phyloP scores from a whole-genome alignment of 2,113 vertebrate species.

The Gymnarchus niloticus region DNA sequence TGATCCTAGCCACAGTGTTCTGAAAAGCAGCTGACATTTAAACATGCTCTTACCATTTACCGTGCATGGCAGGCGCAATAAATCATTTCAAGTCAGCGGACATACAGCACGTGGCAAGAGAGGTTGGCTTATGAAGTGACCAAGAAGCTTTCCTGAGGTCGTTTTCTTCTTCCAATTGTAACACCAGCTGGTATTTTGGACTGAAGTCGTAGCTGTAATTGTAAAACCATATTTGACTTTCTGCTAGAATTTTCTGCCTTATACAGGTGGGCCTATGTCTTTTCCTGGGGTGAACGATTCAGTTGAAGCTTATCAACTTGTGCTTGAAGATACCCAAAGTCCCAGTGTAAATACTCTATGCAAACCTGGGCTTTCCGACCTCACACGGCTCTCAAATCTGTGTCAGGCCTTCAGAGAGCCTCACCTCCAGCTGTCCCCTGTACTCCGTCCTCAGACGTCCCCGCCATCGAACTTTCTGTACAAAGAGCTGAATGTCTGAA shows the following conservation, averaged over 20 bases:
- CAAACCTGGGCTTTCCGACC: background rate
- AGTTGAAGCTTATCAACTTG: background rate
- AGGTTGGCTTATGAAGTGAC: background rate
- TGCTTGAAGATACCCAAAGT: background rate
- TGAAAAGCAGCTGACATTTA: background rate
- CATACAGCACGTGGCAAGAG: background rate
- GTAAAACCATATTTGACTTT: constrained; percentile 12
- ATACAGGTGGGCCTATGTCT: background rate
- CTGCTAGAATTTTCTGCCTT: background rate
- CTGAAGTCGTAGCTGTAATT: background rate
- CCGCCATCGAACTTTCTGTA: background rate
- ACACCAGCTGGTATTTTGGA: background rate
- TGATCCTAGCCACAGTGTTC: background rate
- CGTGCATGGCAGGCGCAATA: background rate
- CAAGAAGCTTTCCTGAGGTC: background rate
- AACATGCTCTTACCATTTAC: background rate
- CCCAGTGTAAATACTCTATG: constrained; percentile 15
- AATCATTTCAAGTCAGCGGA: background rate
- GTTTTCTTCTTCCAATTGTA: background rate
- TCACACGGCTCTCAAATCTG: background rate
- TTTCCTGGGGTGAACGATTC: background rate
- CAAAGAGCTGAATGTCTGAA: constrained; percentile 6
- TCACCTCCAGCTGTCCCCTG: background rate
- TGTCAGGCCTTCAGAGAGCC: background rate
- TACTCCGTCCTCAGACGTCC: background rate